Conservation (phyloP, 2,113 vertebrate species). For the Xenopus laevis region DNA sequence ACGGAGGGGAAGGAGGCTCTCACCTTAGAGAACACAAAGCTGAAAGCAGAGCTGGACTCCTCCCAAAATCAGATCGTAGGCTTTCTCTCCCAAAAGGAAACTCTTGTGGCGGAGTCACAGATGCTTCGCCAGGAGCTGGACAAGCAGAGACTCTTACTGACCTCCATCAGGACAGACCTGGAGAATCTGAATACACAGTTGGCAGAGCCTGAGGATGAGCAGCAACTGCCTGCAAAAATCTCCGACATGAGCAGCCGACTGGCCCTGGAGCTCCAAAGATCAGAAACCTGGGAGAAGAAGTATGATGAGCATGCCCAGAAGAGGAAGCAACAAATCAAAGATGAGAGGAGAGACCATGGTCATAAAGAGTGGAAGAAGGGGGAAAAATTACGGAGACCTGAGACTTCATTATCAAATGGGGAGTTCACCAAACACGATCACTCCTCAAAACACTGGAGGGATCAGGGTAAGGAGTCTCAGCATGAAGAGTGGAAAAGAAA, state of each 20-base stretch:
- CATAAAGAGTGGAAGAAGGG: conserved; percentile 28
- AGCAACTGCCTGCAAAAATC: conserved; percentile 42
- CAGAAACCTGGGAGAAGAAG: conserved; percentile 37
- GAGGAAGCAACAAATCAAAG: conserved; percentile 25
- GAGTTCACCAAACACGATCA: background rate
- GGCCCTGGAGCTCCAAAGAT: conserved; percentile 48
- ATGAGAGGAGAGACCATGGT: conserved; percentile 5
- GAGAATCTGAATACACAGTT: conserved; percentile 27
- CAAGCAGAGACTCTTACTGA: conserved; percentile 44
- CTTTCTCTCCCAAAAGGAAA: conserved; percentile 47
- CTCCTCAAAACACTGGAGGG: conserved; percentile 27
- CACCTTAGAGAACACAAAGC: background rate
- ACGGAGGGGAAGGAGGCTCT: conserved; percentile 26
- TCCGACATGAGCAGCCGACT: conserved; percentile 51
- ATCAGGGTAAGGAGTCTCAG: conserved; percentile 5
- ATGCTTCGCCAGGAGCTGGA: background rate
- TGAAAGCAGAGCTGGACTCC: background rate
- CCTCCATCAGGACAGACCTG: conserved; percentile 48
- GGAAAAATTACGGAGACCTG: background rate
- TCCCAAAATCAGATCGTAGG: background rate
- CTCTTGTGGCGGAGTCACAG: background rate
- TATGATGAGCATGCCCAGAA: conserved; percentile 23
- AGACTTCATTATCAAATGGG: background rate
- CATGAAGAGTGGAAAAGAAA: conserved; percentile 35
- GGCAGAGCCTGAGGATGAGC: conserved; percentile 3